Conservation (phyloP, 92 coral and sea anemone genomes). For the Anthopleura xanthogrammica region DNA sequence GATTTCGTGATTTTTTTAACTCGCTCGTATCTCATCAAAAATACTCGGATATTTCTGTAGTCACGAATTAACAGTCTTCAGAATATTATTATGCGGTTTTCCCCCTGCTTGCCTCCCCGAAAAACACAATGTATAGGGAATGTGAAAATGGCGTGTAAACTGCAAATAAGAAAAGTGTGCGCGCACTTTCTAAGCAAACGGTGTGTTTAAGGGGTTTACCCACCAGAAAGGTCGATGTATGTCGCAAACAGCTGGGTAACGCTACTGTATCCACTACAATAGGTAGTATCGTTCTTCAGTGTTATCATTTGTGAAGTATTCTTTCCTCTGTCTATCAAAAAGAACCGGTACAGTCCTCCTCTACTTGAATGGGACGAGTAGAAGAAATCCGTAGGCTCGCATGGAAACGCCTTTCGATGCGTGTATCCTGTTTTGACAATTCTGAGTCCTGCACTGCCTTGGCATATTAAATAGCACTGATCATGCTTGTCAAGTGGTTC, state of each 20-base stretch:
- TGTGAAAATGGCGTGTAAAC: too few species aligned
- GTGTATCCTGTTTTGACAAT: neutral
- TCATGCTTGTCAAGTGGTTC: neutral
- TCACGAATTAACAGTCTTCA: too few species aligned
- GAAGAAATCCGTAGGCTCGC: slow-evolving; percentile 2
- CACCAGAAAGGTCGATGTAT: neutral
- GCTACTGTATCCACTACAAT: neutral
- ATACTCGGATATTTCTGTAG: too few species aligned
- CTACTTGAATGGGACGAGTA: neutral
- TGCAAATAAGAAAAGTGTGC: too few species aligned
- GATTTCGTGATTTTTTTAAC: too few species aligned
- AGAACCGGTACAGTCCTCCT: neutral
- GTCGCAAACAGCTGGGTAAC: neutral
- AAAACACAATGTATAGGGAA: too few species aligned
- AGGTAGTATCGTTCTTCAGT: neutral
- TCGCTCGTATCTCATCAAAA: too few species aligned
- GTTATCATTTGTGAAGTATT: neutral
- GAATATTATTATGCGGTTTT: too few species aligned
- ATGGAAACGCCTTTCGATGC: neutral
- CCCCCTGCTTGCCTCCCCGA: too few species aligned
- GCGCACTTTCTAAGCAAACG: neutral
- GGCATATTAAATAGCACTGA: neutral
- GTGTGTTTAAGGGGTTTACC: neutral
- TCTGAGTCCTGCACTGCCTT: neutral
- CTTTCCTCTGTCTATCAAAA: neutral